Conservation (phyloP, 2,797 vertebrate genomes). For the Muraenolepis orangiensis region DNA sequence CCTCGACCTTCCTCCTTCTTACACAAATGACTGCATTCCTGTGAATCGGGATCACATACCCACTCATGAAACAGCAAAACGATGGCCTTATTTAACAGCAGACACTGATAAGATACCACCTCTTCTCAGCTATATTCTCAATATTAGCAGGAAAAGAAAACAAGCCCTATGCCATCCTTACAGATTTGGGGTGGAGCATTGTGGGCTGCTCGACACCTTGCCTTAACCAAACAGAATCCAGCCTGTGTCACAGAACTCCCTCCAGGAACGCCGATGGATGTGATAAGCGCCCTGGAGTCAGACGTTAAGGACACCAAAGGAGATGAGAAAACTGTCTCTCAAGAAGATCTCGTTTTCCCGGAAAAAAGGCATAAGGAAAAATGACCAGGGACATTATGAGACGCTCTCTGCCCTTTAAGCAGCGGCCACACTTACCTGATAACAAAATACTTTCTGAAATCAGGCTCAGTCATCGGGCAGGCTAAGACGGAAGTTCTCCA, state of each 20-base stretch:
- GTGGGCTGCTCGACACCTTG: slow-evolving; percentile 5
- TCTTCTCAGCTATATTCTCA: too few relatives aligned
- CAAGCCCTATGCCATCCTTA: slow-evolving; percentile 10
- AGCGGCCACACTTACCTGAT: slow-evolving; percentile 12
- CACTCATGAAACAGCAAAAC: too few relatives aligned
- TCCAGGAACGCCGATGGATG: slow-evolving; percentile 7
- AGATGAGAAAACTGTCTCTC: slow-evolving; percentile 7
- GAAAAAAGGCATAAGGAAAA: slow-evolving; percentile 5
- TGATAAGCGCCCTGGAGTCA: neutral
- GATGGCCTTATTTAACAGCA: too few relatives aligned
- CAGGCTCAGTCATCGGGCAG: slow-evolving; percentile 5
- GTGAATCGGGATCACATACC: too few relatives aligned
- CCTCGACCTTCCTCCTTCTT: too few relatives aligned
- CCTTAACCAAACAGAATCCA: neutral
- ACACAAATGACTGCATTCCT: too few relatives aligned
- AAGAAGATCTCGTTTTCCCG: slow-evolving; percentile 10
- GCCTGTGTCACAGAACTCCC: slow-evolving; percentile 13
- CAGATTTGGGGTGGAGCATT: slow-evolving; percentile 17
- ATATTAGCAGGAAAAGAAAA: slow-evolving; percentile 7
- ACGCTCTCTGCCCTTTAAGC: slow-evolving; percentile 10
- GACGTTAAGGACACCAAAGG: neutral
- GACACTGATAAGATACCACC: too few relatives aligned
- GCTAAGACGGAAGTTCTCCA: slow-evolving; percentile 1
- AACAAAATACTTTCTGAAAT: neutral
- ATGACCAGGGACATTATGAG: slow-evolving; percentile 6